Evolutionary conservation across 2,888 invertebrate genomes (phyloP).

Genomic region (Cecidostiba fungosa): DNA sequence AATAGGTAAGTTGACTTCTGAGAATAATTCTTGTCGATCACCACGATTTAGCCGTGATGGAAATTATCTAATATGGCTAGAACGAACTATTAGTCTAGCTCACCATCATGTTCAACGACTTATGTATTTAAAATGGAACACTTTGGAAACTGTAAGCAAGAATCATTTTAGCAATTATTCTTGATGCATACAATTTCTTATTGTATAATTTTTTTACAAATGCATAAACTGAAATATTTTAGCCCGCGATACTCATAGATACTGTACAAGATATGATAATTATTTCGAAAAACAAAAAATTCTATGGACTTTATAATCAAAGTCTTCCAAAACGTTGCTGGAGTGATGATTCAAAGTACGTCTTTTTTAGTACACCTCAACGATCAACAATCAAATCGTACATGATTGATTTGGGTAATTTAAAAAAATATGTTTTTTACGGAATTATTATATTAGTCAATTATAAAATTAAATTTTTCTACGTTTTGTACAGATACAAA

Average conservation of each 20-base stretch:
- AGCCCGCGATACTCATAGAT: constrained; percentile 81
- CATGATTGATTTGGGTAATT: constrained; percentile 83
- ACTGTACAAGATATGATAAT: constrained; percentile 81
- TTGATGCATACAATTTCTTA: neutral
- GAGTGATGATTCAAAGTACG: constrained; percentile 83
- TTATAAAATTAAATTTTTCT: neutral
- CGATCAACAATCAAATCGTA: constrained; percentile 84
- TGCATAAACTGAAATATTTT: constrained; percentile 12
- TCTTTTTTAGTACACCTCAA: constrained; percentile 86
- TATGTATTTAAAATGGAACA: constrained; percentile 80
- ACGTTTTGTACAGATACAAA: constrained; percentile 70
- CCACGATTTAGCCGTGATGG: constrained; percentile 85
- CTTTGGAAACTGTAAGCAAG: constrained; percentile 70
- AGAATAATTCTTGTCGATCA: constrained; percentile 83
- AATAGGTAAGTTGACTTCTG: constrained; percentile 79
- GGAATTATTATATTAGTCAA: neutral
- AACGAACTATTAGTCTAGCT: constrained; percentile 86
- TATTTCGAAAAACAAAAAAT: constrained; percentile 79
- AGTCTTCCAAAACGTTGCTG: constrained; percentile 85
- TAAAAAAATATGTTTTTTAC: neutral
- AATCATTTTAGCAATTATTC: neutral
- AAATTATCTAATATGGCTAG: constrained; percentile 86
- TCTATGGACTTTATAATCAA: constrained; percentile 86
- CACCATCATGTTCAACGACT: constrained; percentile 87
- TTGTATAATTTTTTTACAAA: neutral